These are phyloP conservation scores for Mythimna albipuncta DNA, from an alignment of 2,888 invertebrate species.

Conservation along the genomic window DNA sequence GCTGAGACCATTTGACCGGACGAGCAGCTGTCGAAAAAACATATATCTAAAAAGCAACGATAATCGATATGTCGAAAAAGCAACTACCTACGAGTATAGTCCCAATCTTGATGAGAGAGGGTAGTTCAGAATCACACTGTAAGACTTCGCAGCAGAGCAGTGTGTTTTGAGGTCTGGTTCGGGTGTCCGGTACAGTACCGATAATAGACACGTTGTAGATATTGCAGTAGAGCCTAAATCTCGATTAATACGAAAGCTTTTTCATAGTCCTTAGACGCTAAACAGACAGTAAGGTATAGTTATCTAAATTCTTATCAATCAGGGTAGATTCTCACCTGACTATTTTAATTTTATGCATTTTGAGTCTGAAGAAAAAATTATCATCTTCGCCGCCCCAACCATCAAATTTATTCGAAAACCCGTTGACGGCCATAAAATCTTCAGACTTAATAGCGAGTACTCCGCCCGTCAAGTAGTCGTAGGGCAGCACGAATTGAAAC, in stretches of 20 bases:
- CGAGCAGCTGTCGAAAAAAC: no score
- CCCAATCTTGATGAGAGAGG: neutral
- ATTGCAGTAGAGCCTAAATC: neutral
- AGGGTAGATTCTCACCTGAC: slow-evolving; percentile 70
- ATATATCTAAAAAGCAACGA: no score
- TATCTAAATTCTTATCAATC: neutral
- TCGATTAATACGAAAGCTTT: neutral
- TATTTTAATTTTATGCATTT: slow-evolving; percentile 70
- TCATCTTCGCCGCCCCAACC: slow-evolving; percentile 89
- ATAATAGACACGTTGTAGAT: neutral
- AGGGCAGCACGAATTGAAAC: slow-evolving; percentile 83
- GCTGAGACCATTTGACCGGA: no score
- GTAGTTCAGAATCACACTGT: no score
- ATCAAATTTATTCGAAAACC: slow-evolving; percentile 83
- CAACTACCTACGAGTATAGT: neutral
- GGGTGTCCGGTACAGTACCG: neutral
- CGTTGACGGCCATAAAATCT: slow-evolving; percentile 79
- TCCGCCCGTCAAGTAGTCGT: slow-evolving; percentile 73
- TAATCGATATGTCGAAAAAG: no score
- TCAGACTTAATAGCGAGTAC: slow-evolving; percentile 79
- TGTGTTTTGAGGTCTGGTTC: neutral
- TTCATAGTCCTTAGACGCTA: neutral
- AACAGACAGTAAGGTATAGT: neutral
- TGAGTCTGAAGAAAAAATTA: slow-evolving; percentile 78
- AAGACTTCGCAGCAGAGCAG: no score